Evolutionary conservation across 30 jellyfish, hydroid and myxozoan genomes (phyloP), one percentile per base, ranked within the genome.

Genomic region (Clytia hemisphaerica): DNA sequence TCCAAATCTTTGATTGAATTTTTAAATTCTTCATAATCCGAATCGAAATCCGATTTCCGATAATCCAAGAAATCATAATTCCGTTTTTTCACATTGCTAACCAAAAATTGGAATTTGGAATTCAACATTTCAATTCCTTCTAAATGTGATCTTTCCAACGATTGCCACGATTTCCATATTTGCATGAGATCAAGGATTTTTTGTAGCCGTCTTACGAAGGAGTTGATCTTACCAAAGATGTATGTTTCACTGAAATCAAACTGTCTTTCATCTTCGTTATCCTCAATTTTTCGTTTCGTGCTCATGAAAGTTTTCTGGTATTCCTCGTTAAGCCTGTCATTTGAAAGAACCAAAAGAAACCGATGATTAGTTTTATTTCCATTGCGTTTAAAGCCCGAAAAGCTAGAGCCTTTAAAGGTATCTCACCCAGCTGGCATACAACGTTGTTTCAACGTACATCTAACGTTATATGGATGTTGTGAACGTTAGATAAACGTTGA

Each of bases 231-330:
- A 7, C 94, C 94, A 73, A 83, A 83, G 28, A 83, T 83, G 79
- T 83, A 83, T 26, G 73, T 83, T 57, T 83, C 94, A 44, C 94
- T 83, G 79, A 83, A 83, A 30, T 83, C 94, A 74, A 83, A 83
- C 70, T 83, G 92, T 15, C 92, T 55, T 67, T 76, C 92, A 25
- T 61, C 72, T 18, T 84, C 78, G 46, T 42, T 75, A 45, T 68
- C 87, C 44, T 75, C 72, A 65, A 83, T 28, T 9, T 73, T 75
- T 38, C 67, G 60, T 37, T 83, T 83, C 24, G 85, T 73, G 38
- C 76, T 75, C 37, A 75, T 80, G 44, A 83, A 83, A 36, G 92
- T 57, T 35, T 45, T 69, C 44, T 83, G 94, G 57, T 83, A 83
- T 37, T 83, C 94, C 30, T 66, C 89, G 57, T 83, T 83, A 34